Evolutionary conservation across 2,113 vertebrate genomes (phyloP), one percentile per base, ranked within the genome.

Genomic region (Callipepla squamata): DNA sequence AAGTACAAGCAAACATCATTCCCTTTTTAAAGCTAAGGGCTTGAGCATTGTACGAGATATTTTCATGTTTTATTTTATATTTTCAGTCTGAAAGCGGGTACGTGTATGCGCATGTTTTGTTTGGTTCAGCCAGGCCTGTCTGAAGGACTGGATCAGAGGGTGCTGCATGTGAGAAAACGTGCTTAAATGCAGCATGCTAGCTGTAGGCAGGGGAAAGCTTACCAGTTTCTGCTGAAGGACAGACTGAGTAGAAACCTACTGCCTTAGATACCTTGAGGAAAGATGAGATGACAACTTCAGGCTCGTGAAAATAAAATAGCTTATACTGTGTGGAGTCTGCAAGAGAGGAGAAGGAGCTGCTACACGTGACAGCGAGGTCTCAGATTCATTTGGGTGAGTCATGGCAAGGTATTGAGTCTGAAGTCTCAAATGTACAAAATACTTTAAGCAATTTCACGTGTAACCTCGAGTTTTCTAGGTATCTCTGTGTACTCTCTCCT

Each of bases 61-160:
- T 55, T 65, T 81, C 66, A 36, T 13, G 14, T 57, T 75, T 69
- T 48, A 21, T 67, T 40, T 40, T 40, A 40, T 40, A 40, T 40
- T 40, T 59, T 75, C 4, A 20, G 17, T 22, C 55, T 55, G 32
- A 38, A 8, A 62, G 72, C 32, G 63, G 34, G 17, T 67, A 26
- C 2, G 1, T 1, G 2, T 61, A 23, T 10, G 14, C 8, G 1
- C 7, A 1, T 22, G 5, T 61, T 67, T 57, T 67, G 9, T 50
- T 15, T n/a, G 34, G 3, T 6, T 34, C 8, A 51, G 11, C 53
- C 68, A 30, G 73, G 38, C 21, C 85, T 34, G 50, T 70, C 22
- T 36, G 38, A 82, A 74, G 28, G 23, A 30, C 44, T 0, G 3
- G 26, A 38, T 61, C n/a, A 48, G 20, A 61, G n/a, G 36, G 6